Conservation (phyloP, 2,797 vertebrate genomes). For the Paramormyrops hopkinsi region DNA sequence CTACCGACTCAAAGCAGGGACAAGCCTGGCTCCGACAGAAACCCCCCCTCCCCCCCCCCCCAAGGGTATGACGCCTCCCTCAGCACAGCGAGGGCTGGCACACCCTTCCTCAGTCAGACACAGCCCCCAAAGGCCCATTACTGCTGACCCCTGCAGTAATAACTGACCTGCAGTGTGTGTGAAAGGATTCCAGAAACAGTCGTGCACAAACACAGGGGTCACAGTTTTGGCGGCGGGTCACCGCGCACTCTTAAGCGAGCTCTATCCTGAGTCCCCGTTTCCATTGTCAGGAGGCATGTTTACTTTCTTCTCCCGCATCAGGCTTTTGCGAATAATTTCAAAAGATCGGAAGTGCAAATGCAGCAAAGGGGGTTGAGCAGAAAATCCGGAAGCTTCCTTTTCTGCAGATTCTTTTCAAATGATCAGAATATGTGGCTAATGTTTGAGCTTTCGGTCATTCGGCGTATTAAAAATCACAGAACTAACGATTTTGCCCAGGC, state of each 20-base stretch:
- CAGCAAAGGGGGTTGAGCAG: slow-evolving; percentile 24
- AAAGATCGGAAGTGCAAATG: slow-evolving; percentile 38
- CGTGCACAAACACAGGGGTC: slow-evolving; percentile 40
- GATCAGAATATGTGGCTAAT: neutral
- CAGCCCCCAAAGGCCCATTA: slow-evolving; percentile 42
- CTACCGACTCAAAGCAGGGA: neutral
- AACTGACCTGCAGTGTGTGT: slow-evolving; percentile 35
- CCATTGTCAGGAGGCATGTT: slow-evolving; percentile 28
- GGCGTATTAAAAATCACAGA: neutral
- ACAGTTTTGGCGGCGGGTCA: slow-evolving; percentile 52
- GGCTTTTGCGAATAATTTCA: slow-evolving; percentile 42
- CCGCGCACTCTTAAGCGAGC: slow-evolving; percentile 44
- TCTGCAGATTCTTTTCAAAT: slow-evolving; percentile 13
- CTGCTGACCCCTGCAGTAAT: slow-evolving; percentile 49
- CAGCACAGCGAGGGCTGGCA: neutral
- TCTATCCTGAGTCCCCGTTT: slow-evolving; percentile 36
- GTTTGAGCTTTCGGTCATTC: neutral
- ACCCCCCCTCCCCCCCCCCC: neutral
- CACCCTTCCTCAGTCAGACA: slow-evolving; percentile 29
- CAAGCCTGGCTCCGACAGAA: neutral
- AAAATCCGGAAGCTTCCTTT: slow-evolving; percentile 17
- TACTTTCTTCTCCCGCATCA: slow-evolving; percentile 10
- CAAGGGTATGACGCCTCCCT: neutral
- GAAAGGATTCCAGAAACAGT: slow-evolving; percentile 36
- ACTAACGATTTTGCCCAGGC: neutral